Conservation (phyloP, 2,888 invertebrate species). For the Antitype chi region DNA sequence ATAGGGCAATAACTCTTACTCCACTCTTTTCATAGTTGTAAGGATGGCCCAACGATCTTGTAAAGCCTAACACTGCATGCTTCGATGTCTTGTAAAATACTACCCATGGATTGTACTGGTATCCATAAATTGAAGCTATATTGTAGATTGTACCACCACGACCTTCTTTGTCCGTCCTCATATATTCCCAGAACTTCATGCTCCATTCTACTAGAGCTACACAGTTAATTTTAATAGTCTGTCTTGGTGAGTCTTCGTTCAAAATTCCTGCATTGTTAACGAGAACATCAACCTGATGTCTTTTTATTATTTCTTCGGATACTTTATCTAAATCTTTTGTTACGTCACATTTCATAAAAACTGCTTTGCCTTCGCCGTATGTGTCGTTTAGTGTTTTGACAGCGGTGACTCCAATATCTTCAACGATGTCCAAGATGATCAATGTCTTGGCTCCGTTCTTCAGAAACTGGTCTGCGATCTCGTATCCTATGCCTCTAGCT, state of each 20-base stretch:
- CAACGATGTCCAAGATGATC: constrained; percentile 69
- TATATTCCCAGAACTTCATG: constrained; percentile 87
- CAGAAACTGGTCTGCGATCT: constrained; percentile 83
- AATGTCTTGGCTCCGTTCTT: constrained; percentile 75
- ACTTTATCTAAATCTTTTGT: constrained; percentile 81
- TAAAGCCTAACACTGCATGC: constrained; percentile 86
- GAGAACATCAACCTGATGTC: constrained; percentile 80
- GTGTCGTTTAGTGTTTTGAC: constrained; percentile 78
- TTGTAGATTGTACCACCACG: constrained; percentile 91
- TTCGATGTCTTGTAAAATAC: constrained; percentile 65
- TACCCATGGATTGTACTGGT: constrained; percentile 36
- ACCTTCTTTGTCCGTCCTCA: constrained; percentile 89
- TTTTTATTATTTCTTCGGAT: constrained; percentile 70
- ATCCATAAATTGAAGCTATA: constrained; percentile 90
- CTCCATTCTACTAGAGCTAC: constrained; percentile 76
- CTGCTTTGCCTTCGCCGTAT: constrained; percentile 81
- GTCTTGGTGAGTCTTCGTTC: constrained; percentile 63
- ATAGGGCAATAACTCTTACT: constrained; percentile 85
- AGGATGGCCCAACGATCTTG: constrained; percentile 81
- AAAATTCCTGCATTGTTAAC: constrained; percentile 83
- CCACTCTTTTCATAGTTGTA: constrained; percentile 82
- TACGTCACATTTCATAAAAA: constrained; percentile 88
- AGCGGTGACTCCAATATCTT: constrained; percentile 74
- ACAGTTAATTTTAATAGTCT: constrained; percentile 76
- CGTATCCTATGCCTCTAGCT: constrained; percentile 88